Evolutionary conservation across 2,113 vertebrate species (phyloP).

Genomic region (Mormyrus iriodes): DNA sequence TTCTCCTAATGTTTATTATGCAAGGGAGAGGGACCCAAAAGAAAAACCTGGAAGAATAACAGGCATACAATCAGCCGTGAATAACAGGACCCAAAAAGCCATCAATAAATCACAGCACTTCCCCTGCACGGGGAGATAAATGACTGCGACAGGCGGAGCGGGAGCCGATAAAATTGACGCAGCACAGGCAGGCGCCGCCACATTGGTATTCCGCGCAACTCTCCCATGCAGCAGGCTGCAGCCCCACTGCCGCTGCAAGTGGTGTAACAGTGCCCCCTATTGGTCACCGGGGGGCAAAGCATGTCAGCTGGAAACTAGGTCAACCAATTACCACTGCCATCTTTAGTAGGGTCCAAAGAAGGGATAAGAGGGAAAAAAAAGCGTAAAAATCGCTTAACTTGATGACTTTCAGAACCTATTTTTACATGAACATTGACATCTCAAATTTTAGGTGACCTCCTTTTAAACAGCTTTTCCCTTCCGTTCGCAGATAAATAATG

Average conservation of each 20-base stretch:
- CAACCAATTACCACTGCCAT: slow-evolving; percentile 42
- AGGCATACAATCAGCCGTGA: not conserved
- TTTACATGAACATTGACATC: slow-evolving; percentile 44
- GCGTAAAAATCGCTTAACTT: slow-evolving; percentile 26
- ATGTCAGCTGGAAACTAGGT: slow-evolving; percentile 51
- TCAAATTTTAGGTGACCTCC: slow-evolving; percentile 42
- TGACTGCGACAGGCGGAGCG: slow-evolving; percentile 16
- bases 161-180: slow-evolving; percentile 20
- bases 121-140: slow-evolving; percentile 10
- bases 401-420: slow-evolving; percentile 27
- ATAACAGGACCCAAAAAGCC: not conserved
- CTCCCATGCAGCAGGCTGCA: slow-evolving; percentile 58
- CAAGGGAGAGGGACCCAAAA: not conserved
- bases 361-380: slow-evolving; percentile 26
- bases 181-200: slow-evolving; percentile 19
- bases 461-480: not conserved
- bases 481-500: not conserved
- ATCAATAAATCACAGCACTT: slow-evolving; percentile 3
- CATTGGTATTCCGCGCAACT: slow-evolving; percentile 64
- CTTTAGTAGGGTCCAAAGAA: slow-evolving; percentile 36
- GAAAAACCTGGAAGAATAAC: not conserved
- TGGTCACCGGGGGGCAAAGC: slow-evolving; percentile 19
- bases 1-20: not conserved
- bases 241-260: not conserved
- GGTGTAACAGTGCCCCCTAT: slow-evolving; percentile 55